phyloP scores from a whole-genome alignment of 2,113 vertebrate species.

The Xiphorhynchus elegans region DNA sequence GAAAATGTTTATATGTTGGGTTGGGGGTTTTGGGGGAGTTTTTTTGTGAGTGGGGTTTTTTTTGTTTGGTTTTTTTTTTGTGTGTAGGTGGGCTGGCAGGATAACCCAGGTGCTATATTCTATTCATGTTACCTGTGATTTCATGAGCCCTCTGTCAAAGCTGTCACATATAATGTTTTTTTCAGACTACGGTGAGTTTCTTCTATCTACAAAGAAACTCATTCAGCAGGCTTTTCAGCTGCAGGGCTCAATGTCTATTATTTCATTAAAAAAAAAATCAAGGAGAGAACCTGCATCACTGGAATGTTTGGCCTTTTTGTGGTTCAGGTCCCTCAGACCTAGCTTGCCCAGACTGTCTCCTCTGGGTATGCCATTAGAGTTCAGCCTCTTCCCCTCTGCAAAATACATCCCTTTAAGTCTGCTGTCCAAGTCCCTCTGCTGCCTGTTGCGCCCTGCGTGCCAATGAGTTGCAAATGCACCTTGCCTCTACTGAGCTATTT shows the following conservation, averaged over 20 bases:
- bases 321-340: not conserved
- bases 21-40: no score
- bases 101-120: not conserved
- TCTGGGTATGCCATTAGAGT: not conserved
- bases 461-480: not conserved
- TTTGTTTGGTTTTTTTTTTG: no score
- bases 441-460: rapidly evolving
- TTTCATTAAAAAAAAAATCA: not conserved
- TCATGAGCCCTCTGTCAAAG: not conserved
- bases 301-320: not conserved
- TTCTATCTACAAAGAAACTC: not conserved
- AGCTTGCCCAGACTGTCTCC: not conserved
- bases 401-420: not conserved
- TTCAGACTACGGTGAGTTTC: no score
- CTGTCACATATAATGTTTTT: not conserved
- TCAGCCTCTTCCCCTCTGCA: not conserved
- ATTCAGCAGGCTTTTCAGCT: not conserved
- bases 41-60: no score
- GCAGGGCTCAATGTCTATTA: not conserved
- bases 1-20: not conserved
- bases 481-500: not conserved
- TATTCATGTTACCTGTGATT: not conserved
- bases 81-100: not conserved
- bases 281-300: not conserved
- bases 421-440: not conserved